Percentiles rank a stretch among this genome's conserved stretches.
These are phyloP conservation scores for Lepidochitona cinerea DNA, from an alignment of 2,888 invertebrate species.

Conservation along the genomic window DNA sequence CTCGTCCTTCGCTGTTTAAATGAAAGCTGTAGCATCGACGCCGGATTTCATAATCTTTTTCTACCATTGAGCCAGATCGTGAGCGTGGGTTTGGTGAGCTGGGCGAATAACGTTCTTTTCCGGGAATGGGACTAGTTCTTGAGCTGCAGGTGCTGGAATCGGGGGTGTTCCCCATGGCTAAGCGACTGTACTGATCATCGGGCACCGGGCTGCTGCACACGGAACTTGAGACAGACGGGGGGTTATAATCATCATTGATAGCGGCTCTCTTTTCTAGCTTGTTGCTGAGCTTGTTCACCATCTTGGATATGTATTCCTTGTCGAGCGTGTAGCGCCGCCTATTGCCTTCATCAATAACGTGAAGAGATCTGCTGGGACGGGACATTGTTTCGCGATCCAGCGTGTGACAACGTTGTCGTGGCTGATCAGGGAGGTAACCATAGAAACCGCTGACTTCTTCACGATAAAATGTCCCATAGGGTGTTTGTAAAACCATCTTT, in stretches of 20 bases:
- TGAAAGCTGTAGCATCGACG: constrained; percentile 62
- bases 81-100: constrained; percentile 43
- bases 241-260: constrained; percentile 52
- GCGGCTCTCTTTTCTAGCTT: constrained; percentile 48
- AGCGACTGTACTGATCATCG: constrained; percentile 43
- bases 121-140: constrained; percentile 46
- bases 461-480: constrained; percentile 60
- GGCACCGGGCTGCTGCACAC: constrained; percentile 58
- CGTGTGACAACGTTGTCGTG: constrained; percentile 57
- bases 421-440: constrained; percentile 52
- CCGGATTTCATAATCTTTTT: constrained; percentile 51
- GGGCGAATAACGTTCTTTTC: constrained; percentile 44
- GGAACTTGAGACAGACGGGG: constrained; percentile 55
- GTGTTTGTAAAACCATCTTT: constrained; percentile 51
- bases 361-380: constrained; percentile 45
- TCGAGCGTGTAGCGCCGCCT: constrained; percentile 56
- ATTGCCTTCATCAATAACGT: constrained; percentile 58
- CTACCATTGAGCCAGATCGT: constrained; percentile 53
- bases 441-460: constrained; percentile 55
- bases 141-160: constrained; percentile 47
- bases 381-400: constrained; percentile 57
- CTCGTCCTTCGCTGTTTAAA: constrained; percentile 56
- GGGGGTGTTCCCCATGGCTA: constrained; percentile 47
- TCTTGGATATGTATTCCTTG: constrained; percentile 57
- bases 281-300: constrained; percentile 54